Evolutionary conservation across 2,797 vertebrate species (phyloP).

Genomic region (Eremophila alpestris): DNA sequence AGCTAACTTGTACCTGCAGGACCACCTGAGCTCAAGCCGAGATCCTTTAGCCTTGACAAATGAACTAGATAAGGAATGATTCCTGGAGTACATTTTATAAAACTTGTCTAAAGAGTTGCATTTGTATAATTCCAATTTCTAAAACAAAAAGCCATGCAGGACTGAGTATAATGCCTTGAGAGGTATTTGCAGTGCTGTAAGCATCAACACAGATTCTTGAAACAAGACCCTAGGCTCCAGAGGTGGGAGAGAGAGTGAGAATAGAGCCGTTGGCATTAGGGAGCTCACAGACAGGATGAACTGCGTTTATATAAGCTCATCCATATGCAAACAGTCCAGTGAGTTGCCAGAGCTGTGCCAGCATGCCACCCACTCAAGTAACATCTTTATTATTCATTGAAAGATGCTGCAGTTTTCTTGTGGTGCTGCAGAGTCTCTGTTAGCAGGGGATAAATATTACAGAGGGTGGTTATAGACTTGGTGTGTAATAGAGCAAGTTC

Average conservation of each 20-base stretch:
- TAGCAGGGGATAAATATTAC: not conserved
- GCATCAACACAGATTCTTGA: not conserved
- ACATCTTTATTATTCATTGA: conserved; percentile 54
- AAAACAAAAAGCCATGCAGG: not conserved
- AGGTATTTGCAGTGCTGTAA: not conserved
- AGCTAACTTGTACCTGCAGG: not conserved
- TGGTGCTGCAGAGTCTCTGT: conserved; percentile 2
- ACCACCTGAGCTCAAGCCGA: not conserved
- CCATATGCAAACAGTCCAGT: conserved; percentile 57
- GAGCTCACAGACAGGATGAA: not conserved
- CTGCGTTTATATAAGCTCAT: conserved; percentile 56
- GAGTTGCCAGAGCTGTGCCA: conserved; percentile 45
- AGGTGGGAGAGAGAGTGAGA: not conserved
- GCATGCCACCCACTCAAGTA: conserved; percentile 37
- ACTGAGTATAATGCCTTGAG: not conserved
- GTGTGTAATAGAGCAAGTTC: not conserved
- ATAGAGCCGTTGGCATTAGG: not conserved
- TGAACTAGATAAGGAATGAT: not conserved
- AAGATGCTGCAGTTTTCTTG: conserved; percentile 28
- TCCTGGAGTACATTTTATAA: not conserved
- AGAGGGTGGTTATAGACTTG: not conserved
- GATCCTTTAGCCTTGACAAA: not conserved
- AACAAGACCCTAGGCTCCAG: not conserved
- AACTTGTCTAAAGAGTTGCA: not conserved
- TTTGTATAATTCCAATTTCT: not conserved